Percentiles rank a stretch among this genome's conserved stretches.
Conservation (phyloP, 2,888 invertebrate species). For the Machimus rusticus region DNA sequence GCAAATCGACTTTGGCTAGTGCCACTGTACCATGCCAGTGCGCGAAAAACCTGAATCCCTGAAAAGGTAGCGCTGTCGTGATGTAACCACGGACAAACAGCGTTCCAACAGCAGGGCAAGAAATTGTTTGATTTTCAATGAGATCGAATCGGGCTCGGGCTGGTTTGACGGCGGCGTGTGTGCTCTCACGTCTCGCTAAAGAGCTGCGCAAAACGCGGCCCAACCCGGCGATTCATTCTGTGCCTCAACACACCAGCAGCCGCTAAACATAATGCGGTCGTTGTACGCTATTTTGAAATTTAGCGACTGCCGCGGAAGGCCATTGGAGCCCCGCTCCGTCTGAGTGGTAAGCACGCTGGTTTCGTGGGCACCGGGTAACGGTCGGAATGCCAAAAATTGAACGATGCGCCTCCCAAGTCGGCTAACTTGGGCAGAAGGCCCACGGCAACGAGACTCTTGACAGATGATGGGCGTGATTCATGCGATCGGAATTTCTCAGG, state of each 20-base stretch:
- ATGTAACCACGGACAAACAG: background rate
- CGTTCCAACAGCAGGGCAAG: background rate
- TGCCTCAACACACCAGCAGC: background rate
- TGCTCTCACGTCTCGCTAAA: background rate
- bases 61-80: background rate
- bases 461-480: constrained; percentile 51
- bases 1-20: background rate
- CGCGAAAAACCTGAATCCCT: background rate
- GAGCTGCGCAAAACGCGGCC: constrained; percentile 31
- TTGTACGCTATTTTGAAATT: background rate
- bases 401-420: constrained; percentile 51
- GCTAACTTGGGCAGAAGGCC: constrained; percentile 46
- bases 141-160: background rate
- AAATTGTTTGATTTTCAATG: constrained; percentile 1
- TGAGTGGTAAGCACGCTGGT: background rate
- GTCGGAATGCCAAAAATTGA: constrained; percentile 39
- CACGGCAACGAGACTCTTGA: constrained; percentile 36
- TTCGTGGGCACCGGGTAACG: background rate
- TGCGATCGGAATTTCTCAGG: constrained; percentile 50
- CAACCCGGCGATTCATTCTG: background rate
- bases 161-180: background rate
- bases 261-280: background rate
- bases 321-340: background rate
- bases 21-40: constrained; percentile 17
- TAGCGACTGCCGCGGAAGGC: background rate